Evolutionary conservation across 2,113 vertebrate species (phyloP).

Genomic region (Ranitomeya imitator): DNA sequence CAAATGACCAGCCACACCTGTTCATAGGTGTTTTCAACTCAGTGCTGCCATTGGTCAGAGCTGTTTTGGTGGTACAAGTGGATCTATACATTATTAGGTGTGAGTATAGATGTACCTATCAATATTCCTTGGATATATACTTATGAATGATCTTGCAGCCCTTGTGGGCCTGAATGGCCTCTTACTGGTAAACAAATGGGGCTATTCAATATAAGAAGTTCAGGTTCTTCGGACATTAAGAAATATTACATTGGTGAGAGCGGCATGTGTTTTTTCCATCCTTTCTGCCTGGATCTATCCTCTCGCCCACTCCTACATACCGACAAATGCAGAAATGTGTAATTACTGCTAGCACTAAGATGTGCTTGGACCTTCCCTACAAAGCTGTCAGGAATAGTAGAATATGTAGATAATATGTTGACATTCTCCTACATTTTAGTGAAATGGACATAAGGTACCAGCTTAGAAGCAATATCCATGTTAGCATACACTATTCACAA

Average conservation of each 20-base stretch:
- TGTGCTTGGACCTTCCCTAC: neutral
- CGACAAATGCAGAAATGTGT: neutral
- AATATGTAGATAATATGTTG: no score
- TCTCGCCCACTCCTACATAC: no score
- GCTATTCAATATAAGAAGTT: neutral
- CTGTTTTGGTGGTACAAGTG: no score
- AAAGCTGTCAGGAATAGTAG: neutral
- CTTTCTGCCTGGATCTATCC: neutral
- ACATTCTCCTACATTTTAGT: no score
- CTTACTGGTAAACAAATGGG: neutral
- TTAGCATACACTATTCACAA: no score
- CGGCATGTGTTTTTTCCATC: neutral
- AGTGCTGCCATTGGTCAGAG: no score
- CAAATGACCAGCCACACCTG: no score
- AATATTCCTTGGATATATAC: neutral
- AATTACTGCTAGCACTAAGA: neutral
- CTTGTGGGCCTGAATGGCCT: neutral
- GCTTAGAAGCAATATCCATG: no score
- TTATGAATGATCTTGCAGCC: neutral
- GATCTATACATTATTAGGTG: no score
- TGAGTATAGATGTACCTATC: no score
- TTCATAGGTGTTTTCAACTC: no score
- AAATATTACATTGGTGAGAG: slow-evolving; percentile 14
- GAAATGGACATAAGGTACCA: no score
- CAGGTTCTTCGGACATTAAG: neutral